These are phyloP conservation scores for Elgaria multicarinata DNA, from an alignment of 2,113 vertebrate species.

Conservation along the genomic window DNA sequence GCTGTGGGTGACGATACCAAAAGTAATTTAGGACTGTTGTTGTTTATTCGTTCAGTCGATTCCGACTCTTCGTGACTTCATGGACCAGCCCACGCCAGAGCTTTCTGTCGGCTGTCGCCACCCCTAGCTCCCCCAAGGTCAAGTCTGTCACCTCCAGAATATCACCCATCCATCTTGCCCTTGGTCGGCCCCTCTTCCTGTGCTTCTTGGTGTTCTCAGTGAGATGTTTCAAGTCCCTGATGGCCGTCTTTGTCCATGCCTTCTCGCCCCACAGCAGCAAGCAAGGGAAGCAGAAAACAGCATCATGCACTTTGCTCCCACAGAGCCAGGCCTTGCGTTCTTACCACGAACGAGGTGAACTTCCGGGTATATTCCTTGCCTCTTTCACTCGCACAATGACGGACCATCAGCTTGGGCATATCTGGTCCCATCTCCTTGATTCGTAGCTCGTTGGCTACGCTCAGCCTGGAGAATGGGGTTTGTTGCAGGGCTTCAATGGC, in stretches of 20 bases:
- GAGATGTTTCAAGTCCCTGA: slow-evolving; percentile 6
- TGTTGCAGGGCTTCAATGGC: background rate
- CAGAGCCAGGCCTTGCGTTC: background rate
- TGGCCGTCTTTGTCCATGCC: background rate
- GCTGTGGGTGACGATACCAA: no score
- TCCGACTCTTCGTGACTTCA: no score
- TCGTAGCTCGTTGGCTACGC: background rate
- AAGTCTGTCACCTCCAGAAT: no score
- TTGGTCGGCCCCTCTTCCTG: no score
- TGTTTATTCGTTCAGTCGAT: no score
- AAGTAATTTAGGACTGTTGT: no score
- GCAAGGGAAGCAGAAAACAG: background rate
- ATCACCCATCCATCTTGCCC: no score
- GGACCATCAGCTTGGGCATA: background rate
- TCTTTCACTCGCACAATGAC: background rate
- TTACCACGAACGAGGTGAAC: background rate
- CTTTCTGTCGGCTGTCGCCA: no score
- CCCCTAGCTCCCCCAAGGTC: no score
- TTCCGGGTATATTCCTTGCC: background rate
- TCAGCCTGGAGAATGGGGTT: background rate
- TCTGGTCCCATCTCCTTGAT: background rate
- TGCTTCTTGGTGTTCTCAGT: slow-evolving; percentile 24
- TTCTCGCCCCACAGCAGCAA: background rate
- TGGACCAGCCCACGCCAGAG: no score
- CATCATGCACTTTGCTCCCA: background rate